Evolutionary conservation across 2,888 invertebrate species (phyloP).

Genomic region (Tetragnatha montana): DNA sequence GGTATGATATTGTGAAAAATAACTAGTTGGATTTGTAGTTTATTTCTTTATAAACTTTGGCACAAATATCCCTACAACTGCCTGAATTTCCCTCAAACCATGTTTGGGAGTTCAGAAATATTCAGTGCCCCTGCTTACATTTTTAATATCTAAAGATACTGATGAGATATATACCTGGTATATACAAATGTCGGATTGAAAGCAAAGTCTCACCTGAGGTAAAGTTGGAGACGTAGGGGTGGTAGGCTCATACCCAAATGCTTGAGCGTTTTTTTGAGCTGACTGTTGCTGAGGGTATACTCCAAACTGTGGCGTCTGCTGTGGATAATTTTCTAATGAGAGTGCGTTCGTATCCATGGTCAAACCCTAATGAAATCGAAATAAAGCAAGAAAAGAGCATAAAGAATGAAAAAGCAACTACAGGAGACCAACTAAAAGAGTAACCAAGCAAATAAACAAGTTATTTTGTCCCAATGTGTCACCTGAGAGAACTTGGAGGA

Average conservation of each 20-base stretch:
- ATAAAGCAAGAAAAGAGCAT: slow-evolving; percentile 55
- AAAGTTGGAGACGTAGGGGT: slow-evolving; percentile 70
- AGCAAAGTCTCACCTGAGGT: slow-evolving; percentile 57
- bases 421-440: slow-evolving; percentile 62
- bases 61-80: no score
- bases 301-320: slow-evolving; percentile 72
- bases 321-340: slow-evolving; percentile 72
- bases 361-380: slow-evolving; percentile 71
- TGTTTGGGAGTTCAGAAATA: no score
- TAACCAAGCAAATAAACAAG: slow-evolving; percentile 45
- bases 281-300: slow-evolving; percentile 69
- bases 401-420: slow-evolving; percentile 67
- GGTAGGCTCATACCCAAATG: slow-evolving; percentile 63
- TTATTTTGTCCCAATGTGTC: no score
- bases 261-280: slow-evolving; percentile 51
- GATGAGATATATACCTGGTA: no score
- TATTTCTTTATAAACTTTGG: no score
- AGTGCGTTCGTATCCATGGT: slow-evolving; percentile 73
- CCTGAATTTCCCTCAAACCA: no score
- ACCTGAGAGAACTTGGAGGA: background rate
- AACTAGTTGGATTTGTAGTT: no score
- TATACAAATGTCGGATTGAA: no score
- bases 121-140: no score
- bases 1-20: no score
- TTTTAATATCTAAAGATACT: no score